Conservation (phyloP, 2,113 vertebrate genomes). For the Oreochromis tanganicae region DNA sequence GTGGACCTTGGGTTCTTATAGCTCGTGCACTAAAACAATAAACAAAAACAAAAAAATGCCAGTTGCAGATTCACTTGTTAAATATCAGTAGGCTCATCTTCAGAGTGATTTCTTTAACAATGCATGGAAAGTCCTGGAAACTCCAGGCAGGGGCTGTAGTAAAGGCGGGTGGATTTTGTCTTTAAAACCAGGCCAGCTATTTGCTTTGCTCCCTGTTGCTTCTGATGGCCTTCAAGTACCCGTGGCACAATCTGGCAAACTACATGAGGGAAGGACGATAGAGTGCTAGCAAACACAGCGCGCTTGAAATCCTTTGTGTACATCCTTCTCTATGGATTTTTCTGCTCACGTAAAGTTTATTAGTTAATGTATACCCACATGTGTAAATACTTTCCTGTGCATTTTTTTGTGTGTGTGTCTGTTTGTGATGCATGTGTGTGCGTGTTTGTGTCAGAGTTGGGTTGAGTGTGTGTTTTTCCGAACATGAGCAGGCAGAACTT, state of each 20-base stretch:
- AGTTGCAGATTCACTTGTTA: neutral
- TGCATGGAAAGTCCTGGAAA: neutral
- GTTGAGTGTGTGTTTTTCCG: constrained; percentile 3
- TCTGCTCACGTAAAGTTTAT: neutral
- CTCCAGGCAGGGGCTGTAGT: neutral
- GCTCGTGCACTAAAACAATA: neutral
- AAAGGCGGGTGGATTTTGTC: accelerated
- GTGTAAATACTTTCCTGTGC: neutral
- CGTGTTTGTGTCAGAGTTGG: neutral
- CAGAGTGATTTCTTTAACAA: neutral
- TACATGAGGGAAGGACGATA: neutral
- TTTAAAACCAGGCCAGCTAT: neutral
- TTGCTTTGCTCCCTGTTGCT: neutral
- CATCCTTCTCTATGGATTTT: neutral
- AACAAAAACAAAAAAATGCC: neutral
- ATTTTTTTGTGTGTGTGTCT: neutral
- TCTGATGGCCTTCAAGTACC: neutral
- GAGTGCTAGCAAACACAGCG: neutral
- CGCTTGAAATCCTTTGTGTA: neutral
- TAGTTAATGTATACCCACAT: neutral
- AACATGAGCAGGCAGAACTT: constrained; percentile 24
- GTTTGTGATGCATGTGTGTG: neutral
- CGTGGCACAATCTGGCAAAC: neutral
- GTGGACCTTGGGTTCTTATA: neutral
- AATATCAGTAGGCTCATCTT: neutral